Percentiles rank a stretch among this genome's conserved stretches.
phyloP scores from a whole-genome alignment of 2,797 vertebrate species.

The Enteromius trimaculatus region DNA sequence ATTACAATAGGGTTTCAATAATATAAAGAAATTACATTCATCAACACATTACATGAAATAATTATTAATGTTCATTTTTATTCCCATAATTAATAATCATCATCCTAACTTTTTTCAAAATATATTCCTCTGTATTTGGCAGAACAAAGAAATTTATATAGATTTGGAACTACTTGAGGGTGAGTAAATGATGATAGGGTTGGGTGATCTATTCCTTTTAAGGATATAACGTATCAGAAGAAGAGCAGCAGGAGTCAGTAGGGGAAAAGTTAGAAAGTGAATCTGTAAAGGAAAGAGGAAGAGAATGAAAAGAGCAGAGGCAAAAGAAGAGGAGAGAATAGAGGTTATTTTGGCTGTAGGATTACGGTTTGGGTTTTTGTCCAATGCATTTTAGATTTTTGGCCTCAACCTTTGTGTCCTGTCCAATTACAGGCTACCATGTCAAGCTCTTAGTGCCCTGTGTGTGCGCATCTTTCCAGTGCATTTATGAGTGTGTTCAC shows the following conservation, averaged over 20 bases:
- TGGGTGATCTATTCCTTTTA: too few relatives aligned
- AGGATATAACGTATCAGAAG: background rate
- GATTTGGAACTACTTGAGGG: too few relatives aligned
- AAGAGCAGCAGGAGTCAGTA: background rate
- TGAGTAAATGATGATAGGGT: too few relatives aligned
- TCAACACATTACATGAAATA: background rate
- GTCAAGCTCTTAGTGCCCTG: background rate
- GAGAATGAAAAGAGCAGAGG: background rate
- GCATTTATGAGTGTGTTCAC: background rate
- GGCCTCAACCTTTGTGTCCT: slow-evolving; percentile 22
- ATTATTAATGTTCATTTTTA: background rate
- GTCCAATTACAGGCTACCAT: slow-evolving; percentile 9
- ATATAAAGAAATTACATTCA: background rate
- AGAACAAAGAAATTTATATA: too few relatives aligned
- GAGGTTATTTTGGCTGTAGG: background rate
- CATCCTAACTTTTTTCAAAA: background rate
- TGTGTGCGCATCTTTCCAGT: background rate
- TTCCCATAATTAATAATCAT: background rate
- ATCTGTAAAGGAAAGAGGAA: background rate
- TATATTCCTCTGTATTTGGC: too few relatives aligned
- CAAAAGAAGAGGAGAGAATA: background rate
- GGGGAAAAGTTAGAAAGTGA: background rate
- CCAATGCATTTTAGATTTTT: slow-evolving; percentile 24
- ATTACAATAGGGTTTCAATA: background rate
- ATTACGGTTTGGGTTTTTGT: slow-evolving; percentile 15